These are phyloP conservation scores for Myocastor coypus DNA, from an alignment of 2,113 vertebrate species.

Conservation along the genomic window DNA sequence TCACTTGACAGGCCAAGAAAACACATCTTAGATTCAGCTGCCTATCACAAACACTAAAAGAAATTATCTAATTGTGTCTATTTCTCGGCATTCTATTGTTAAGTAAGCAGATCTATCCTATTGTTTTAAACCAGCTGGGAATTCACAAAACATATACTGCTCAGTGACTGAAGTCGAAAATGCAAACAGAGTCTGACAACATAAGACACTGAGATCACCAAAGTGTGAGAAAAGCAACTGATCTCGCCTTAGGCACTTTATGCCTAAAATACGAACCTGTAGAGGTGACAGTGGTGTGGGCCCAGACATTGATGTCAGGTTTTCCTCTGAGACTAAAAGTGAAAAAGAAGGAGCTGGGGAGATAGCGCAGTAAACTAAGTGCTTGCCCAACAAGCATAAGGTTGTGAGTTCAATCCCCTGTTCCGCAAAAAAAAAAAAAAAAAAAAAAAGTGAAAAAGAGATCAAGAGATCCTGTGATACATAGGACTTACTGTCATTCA, in stretches of 20 bases:
- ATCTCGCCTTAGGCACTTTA: constrained; percentile 34
- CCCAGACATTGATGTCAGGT: neutral
- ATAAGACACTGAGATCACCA: neutral
- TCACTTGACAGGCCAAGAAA: neutral
- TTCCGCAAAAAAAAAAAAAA: no score
- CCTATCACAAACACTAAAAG: neutral
- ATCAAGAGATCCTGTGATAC: neutral
- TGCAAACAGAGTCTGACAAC: constrained; percentile 26
- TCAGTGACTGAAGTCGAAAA: neutral
- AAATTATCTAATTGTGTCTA: neutral
- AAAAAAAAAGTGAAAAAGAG: constrained; percentile 47
- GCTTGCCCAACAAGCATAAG: no score
- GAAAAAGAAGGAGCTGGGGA: no score
- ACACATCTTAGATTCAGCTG: neutral
- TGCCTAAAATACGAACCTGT: neutral
- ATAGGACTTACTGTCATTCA: neutral
- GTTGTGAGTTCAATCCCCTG: no score
- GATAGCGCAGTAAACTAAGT: no score
- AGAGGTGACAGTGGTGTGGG: neutral
- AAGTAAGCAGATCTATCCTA: neutral
- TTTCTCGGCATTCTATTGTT: constrained; percentile 27
- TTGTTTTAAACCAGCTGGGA: neutral
- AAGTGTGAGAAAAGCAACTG: neutral
- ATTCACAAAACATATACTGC: constrained; percentile 47
- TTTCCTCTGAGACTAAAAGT: constrained; percentile 51